Percentiles rank a stretch among this genome's conserved stretches.
Conservation (phyloP, 1,140 invertebrate genomes). For the Adelges cooleyi region DNA sequence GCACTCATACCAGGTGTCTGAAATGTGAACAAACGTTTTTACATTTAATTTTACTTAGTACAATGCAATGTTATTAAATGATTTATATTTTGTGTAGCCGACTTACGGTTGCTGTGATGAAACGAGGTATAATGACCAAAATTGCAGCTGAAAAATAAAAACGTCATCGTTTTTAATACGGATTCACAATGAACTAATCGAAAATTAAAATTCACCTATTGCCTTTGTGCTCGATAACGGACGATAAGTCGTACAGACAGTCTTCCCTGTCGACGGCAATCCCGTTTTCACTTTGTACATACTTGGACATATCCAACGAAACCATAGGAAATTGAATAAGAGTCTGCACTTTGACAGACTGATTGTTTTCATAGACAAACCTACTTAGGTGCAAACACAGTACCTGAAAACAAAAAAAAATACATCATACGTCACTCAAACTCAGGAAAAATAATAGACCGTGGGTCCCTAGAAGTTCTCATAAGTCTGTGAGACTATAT, state of each 20-base stretch:
- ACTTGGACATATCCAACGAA: constrained; percentile 67
- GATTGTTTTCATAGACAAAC: constrained; percentile 72
- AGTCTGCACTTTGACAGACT: constrained; percentile 68
- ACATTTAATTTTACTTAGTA: neutral
- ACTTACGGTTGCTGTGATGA: constrained; percentile 66
- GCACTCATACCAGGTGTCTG: constrained; percentile 71
- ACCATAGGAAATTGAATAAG: constrained; percentile 64
- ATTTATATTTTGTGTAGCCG: constrained; percentile 36
- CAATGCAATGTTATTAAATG: neutral
- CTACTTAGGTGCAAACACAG: constrained; percentile 75
- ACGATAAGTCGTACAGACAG: constrained; percentile 63
- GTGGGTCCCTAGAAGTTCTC: too few relatives aligned
- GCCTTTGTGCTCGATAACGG: constrained; percentile 76
- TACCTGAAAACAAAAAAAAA: constrained; percentile 43
- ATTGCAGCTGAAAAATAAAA: constrained; percentile 49
- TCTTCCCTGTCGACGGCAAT: constrained; percentile 49
- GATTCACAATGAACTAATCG: too few relatives aligned
- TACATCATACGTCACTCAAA: too few relatives aligned
- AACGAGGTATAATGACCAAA: constrained; percentile 79
- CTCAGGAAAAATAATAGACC: too few relatives aligned
- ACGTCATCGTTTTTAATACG: neutral
- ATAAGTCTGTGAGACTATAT: too few relatives aligned
- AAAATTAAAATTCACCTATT: constrained; percentile 47
- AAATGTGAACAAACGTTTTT: constrained; percentile 29
- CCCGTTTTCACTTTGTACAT: constrained; percentile 55